Evolutionary conservation across 2,113 vertebrate genomes (phyloP), one percentile per base, ranked within the genome.

Genomic region (Phaetusa simplex): DNA sequence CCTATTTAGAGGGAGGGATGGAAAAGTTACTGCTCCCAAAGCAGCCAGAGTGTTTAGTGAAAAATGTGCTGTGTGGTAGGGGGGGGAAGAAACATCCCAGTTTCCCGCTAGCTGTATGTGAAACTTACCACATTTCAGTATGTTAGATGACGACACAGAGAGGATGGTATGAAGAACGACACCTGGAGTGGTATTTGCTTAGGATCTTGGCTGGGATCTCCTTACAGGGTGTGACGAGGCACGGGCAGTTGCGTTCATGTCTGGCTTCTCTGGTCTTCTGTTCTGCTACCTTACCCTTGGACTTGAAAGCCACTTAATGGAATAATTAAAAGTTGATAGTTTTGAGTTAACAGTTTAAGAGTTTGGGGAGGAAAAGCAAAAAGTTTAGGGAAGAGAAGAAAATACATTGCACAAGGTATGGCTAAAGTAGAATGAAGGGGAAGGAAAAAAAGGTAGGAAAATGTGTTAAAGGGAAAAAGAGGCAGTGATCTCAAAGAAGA

Each of bases 181-280:
- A 76, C 65, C 67, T 56, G 43, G 47, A 72, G 47, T 47, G 26
- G 15, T 66, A 7, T 22, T 71, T 1, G 4, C 15, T 38, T 58
- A 50, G 42, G 34, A 13, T 58, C 32, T 58, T 74, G 65, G 16
- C 82, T 83, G 58, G 83, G 34, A 52, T 52, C 11, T 32, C 29
- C 74, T 56, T 43, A 22, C 3, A 13, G 21, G 21, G 5, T 73
- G 36, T 61, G 76, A 38, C 2, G 58, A 88, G 82, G 34, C 14
- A 12, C 1, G 0, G 36, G 32, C 20, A 27, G 1, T 0, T 6
- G 8, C 1, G 0, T 56, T 92, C 26, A 0, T 30, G 26, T 72
- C 56, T 82, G 70, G 11, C 34, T 89, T 27, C 19, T 87, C 27
- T 66, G 45, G 24, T 70, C 45, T 86, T 74, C 4, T 47, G 40